phyloP scores from a whole-genome alignment of 2,797 vertebrate genomes.

The Myripristis jacobus region DNA sequence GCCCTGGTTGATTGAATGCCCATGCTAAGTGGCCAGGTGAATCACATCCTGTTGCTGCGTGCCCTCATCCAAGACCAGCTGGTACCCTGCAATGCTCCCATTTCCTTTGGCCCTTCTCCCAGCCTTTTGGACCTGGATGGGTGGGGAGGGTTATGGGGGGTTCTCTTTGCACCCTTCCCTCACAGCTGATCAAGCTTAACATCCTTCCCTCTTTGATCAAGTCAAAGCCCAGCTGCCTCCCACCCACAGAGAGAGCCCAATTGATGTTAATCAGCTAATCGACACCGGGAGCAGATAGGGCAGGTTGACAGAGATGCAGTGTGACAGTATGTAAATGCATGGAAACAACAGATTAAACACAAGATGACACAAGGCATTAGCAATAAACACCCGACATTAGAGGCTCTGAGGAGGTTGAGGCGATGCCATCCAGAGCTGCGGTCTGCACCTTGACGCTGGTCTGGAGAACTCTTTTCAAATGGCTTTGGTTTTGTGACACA shows the following conservation, averaged over 20 bases:
- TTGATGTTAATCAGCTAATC: conserved; percentile 68
- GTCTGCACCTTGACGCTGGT: no score
- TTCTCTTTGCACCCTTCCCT: conserved; percentile 33
- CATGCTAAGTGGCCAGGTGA: conserved; percentile 64
- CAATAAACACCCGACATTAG: conserved; percentile 16
- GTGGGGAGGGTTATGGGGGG: not conserved
- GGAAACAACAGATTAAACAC: conserved; percentile 63
- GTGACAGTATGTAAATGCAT: conserved; percentile 60
- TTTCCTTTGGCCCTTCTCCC: conserved; percentile 58
- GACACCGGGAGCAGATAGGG: conserved; percentile 30
- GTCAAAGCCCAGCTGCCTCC: conserved; percentile 54
- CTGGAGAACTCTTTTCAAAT: no score
- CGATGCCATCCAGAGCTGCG: not conserved
- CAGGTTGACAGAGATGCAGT: conserved; percentile 51
- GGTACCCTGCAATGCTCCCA: conserved; percentile 54
- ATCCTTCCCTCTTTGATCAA: conserved; percentile 42
- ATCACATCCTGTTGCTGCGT: conserved; percentile 29
- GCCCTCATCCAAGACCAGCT: conserved; percentile 59
- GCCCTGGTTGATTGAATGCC: conserved; percentile 46
- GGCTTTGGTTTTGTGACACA: no score
- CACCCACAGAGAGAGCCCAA: conserved; percentile 34
- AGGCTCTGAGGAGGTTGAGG: not conserved
- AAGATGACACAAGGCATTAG: conserved; percentile 55
- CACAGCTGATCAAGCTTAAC: conserved; percentile 48
- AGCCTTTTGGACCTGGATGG: conserved; percentile 32